Evolutionary conservation across 2,888 invertebrate genomes (phyloP).

Genomic region (Oscheius myriophilus): DNA sequence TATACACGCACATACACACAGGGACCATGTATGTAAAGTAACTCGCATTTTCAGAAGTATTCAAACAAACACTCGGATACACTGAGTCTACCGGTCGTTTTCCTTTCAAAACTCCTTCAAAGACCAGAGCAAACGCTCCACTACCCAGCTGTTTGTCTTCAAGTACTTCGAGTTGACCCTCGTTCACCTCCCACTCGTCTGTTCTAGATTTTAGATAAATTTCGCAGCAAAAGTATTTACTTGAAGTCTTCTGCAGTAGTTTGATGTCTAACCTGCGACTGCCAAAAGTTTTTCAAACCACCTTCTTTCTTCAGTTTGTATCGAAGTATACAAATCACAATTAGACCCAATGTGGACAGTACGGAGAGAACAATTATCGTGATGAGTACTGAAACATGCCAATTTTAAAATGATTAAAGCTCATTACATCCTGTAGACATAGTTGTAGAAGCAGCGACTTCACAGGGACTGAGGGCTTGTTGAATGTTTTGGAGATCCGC

Average conservation of each 20-base stretch:
- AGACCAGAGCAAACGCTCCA: constrained; percentile 63
- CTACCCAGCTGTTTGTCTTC: constrained; percentile 55
- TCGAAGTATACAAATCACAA: constrained; percentile 2
- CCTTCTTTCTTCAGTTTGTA: constrained; percentile 13
- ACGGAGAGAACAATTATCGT: neutral
- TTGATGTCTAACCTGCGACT: neutral
- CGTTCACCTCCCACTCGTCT: constrained; percentile 58
- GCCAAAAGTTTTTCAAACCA: constrained; percentile 7
- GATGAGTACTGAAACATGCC: constrained; percentile 2
- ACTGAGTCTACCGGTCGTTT: constrained; percentile 4
- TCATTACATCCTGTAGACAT: constrained; percentile 1
- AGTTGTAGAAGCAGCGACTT: no score
- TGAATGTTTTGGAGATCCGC: no score
- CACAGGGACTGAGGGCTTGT: no score
- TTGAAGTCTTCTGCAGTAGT: constrained; percentile 7
- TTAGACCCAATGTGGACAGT: constrained; percentile 1
- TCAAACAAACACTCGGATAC: neutral
- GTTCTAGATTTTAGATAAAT: neutral
- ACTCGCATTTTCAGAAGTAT: neutral
- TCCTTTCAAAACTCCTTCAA: constrained; percentile 56
- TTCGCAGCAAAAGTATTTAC: neutral
- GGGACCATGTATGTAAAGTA: neutral
- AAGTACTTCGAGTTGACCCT: constrained; percentile 42
- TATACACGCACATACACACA: no score
- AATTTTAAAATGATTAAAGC: no score